Base-by-base conservation (phyloP, 2,113 vertebrate species). In the Calypte anna region DNA sequence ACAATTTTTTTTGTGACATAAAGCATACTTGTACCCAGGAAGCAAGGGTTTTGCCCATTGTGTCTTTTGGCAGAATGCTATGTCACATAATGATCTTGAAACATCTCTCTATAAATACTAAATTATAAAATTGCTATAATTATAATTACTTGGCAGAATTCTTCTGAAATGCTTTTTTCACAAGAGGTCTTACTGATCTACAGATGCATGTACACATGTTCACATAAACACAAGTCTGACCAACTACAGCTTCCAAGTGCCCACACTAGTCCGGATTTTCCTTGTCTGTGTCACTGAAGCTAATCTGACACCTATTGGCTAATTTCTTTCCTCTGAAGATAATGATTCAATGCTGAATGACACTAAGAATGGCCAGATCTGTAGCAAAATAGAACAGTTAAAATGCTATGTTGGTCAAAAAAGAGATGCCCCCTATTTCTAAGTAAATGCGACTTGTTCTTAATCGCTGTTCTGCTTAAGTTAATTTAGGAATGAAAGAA, bases 131-230 rank as follows among this genome's bases (percentile, higher is more conserved):
- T 12, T 72, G 3, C 25, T 72, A 2, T 57, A 40, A n/a, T 79
- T 38, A 51, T 18, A 11, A 8, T 61, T 62, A 53, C n/a, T 58
- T 74, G 66, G 12, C 6, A 63, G 9, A 69, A 59, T 46, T 46
- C 28, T 59, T 36, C 19, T 19, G 16, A 67, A 79, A 54, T 63
- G 10, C 33, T 63, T 21, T 90, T 18, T 62, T 78, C 23, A 33
- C 3, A 17, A 38, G 19, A 10, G 19, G 27, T 33, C 23, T 61
- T 62, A 12, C 30, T 18, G 2, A 14, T 21, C 38, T 70, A 14
- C 24, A 21, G 0, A 6, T 14, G 11, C 18, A 70, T 0, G 1
- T 5, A 23, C 5, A 13, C 8, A 6, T 0, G 4, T 19, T 17
- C 14, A 16, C 8, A 10, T 2, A 48, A 3, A n/a, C 1, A 40